A percentile compares a stretch with the other conserved stretches of the same genome.
Evolutionary conservation across 2,797 vertebrate species (phyloP).

Genomic region (Sebastes iracundus): DNA sequence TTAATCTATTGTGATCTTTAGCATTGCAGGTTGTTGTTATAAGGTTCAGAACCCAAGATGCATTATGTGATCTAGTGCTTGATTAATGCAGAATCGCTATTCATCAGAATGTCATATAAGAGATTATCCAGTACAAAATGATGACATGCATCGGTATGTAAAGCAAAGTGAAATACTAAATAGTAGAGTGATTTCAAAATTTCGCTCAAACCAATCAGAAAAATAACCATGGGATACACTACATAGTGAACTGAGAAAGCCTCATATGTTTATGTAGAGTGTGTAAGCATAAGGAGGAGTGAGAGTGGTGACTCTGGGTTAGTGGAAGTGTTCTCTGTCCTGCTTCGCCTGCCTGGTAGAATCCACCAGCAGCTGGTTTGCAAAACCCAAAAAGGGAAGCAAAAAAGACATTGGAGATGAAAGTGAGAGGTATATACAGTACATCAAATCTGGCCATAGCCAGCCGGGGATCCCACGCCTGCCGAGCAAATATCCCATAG

Average conservation of each 20-base stretch:
- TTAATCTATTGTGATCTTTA: neutral
- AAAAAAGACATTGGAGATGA: neutral
- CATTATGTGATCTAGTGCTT: neutral
- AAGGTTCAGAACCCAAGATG: neutral
- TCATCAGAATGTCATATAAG: neutral
- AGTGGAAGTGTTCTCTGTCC: neutral
- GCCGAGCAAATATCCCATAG: conserved; percentile 36
- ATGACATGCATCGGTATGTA: neutral
- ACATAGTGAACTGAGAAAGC: neutral
- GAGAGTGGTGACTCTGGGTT: neutral
- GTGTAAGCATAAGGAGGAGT: neutral
- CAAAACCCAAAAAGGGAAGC: neutral
- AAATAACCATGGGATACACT: neutral
- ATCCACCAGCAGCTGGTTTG: conserved; percentile 15
- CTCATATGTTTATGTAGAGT: neutral
- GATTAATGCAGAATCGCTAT: neutral
- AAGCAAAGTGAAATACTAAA: neutral
- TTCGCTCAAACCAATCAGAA: neutral
- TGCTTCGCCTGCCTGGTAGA: conserved; percentile 12
- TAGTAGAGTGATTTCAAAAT: neutral
- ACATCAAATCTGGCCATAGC: neutral
- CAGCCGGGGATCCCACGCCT: conserved; percentile 24
- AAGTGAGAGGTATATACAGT: neutral
- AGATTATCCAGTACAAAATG: too few species aligned
- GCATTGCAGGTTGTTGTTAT: neutral